Evolutionary conservation across 2,113 vertebrate species (phyloP).

Genomic region (Scalopus aquaticus): DNA sequence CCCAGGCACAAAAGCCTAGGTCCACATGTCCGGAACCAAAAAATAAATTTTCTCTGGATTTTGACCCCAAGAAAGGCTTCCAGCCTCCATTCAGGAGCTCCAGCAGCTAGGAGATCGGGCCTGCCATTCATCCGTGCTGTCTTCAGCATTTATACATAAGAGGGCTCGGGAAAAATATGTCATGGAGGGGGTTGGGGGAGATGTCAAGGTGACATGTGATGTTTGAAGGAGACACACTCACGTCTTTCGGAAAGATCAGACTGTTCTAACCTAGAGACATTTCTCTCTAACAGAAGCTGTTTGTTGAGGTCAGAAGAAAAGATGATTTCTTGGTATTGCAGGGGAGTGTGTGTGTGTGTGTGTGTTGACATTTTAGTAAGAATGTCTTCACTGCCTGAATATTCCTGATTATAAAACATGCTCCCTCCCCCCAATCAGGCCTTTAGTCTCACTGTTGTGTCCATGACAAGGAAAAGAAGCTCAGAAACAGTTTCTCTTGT

Average conservation of each 20-base stretch:
- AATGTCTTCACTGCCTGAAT: background rate
- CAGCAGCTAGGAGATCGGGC: background rate
- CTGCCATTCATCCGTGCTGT: background rate
- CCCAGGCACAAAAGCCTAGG: constrained; percentile 47
- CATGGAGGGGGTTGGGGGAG: background rate
- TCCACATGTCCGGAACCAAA: background rate
- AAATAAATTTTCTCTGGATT: constrained; percentile 37
- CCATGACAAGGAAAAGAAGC: background rate
- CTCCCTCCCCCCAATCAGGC: background rate
- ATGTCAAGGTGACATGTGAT: background rate
- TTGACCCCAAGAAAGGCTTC: background rate
- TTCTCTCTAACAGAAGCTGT: background rate
- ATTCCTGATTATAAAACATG: background rate
- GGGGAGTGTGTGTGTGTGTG: background rate
- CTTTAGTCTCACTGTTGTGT: background rate
- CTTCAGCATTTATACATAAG: background rate
- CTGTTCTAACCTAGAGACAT: constrained; percentile 22
- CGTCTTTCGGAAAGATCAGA: constrained; percentile 28
- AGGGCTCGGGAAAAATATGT: background rate
- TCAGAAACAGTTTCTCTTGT: background rate
- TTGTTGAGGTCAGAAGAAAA: background rate
- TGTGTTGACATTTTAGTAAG: background rate
- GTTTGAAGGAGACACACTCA: background rate
- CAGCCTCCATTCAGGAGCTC: background rate
- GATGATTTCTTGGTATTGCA: background rate